Conservation (phyloP, 2,888 invertebrate genomes). For the Zygaena filipendulae region DNA sequence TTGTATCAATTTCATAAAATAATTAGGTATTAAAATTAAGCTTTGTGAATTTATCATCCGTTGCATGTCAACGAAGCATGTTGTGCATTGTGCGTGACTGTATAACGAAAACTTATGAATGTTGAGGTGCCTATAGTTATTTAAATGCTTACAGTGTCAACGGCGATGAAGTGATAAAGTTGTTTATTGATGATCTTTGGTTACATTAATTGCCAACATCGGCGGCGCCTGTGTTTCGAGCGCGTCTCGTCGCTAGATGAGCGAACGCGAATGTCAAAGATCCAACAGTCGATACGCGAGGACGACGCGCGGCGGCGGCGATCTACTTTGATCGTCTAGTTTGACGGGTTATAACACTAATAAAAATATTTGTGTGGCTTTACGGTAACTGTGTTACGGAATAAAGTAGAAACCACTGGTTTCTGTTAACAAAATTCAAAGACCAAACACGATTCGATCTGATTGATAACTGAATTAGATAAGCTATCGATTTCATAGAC, state of each 20-base stretch:
- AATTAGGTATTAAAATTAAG: no score
- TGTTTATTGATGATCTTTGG: constrained; percentile 65
- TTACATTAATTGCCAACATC: constrained; percentile 62
- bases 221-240: constrained; percentile 53
- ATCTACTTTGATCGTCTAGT: constrained; percentile 46
- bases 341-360: constrained; percentile 53
- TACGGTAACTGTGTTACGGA: constrained; percentile 12
- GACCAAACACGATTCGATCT: no score
- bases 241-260: constrained; percentile 35
- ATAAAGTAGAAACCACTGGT: no score
- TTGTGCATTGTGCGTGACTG: constrained; percentile 54
- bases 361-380: constrained; percentile 47
- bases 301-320: constrained; percentile 34
- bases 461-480: no score
- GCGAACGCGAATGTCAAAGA: constrained; percentile 59
- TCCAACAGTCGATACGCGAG: constrained; percentile 43
- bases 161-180: constrained; percentile 63
- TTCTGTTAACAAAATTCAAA: no score
- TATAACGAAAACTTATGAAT: constrained; percentile 50
- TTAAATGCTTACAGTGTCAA: constrained; percentile 48
- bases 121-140: constrained; percentile 43
- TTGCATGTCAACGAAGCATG: constrained; percentile 27
- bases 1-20: no score
- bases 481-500: no score
- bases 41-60: no score